Conservation (phyloP, 2,797 vertebrate genomes). For the Coccyzus lansbergi region DNA sequence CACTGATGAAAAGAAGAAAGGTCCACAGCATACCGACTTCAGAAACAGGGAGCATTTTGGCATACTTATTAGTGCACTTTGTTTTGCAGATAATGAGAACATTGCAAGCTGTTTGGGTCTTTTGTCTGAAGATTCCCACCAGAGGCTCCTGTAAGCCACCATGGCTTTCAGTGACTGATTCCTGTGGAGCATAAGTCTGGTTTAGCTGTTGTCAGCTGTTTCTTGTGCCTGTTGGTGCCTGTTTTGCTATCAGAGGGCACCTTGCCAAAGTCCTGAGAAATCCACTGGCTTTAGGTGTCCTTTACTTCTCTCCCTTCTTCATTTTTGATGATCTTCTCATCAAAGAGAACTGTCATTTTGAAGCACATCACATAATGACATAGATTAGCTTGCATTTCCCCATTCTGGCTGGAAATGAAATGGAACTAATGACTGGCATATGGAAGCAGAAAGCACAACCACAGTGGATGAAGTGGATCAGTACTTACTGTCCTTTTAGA, state of each 20-base stretch:
- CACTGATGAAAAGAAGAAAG: slow-evolving; percentile 15
- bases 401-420: slow-evolving; percentile 31
- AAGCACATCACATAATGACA: slow-evolving; percentile 33
- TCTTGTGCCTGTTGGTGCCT: slow-evolving; percentile 5
- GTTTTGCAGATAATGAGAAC: slow-evolving; percentile 76
- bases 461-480: neutral
- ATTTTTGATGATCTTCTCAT: slow-evolving; percentile 26
- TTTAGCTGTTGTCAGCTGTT: slow-evolving; percentile 66
- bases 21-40: slow-evolving; percentile 26
- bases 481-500: neutral
- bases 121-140: slow-evolving; percentile 71
- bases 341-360: slow-evolving; percentile 29
- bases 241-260: neutral
- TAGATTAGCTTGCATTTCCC: slow-evolving; percentile 38
- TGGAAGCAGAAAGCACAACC: neutral
- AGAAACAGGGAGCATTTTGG: slow-evolving; percentile 38
- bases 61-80: slow-evolving; percentile 67
- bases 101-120: slow-evolving; percentile 71
- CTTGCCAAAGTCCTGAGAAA: slow-evolving; percentile 24
- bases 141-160: slow-evolving; percentile 46
- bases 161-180: slow-evolving; percentile 49
- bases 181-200: slow-evolving; percentile 55
- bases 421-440: slow-evolving; percentile 51
- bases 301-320: neutral
- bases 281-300: neutral